Base-by-base conservation (phyloP, 1,140 invertebrate species). In the Helicoverpa zea region DNA sequence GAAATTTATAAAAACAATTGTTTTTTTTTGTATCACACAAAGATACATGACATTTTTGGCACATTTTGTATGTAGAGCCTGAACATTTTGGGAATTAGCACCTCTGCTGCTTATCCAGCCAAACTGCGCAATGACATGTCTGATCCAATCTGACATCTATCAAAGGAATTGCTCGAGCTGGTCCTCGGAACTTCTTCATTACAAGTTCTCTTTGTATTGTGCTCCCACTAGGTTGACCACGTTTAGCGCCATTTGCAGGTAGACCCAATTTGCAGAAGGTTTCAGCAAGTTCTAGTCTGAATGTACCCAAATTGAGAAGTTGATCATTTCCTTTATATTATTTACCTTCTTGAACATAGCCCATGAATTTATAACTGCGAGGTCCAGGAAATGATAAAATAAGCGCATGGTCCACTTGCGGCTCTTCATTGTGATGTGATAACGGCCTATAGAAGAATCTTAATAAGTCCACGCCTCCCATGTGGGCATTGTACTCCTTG, bases 381-480 rank as follows among this genome's bases (percentile, higher is more conserved):
- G 63, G 80, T 88, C 84, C 51, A 88, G 66, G 43, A 88, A 81
- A 83, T 88, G 80, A 82, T 83, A 94, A 87, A 95, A 95, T 51
- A 95, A 80, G 68, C 93, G 74, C 35, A 91, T 84, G 81, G 92
- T 91, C 90, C 91, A 95, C 84, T 94, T 92, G 81, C 88, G 86
- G 79, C 84, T 91, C 85, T 90, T 94, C 23, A 93, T 87, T 82
- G 70, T 83, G 43, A 93, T 92, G 84, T 89, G 84, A 88, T 95
- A 94, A 23, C 91, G 81, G 30, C 89, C 89, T 70, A 95, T 87
- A 66, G 93, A 85, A 35, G 78, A 89, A 82, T 95, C 93, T 80
- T 89, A 87, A 59, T n/a, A 94, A 81, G 78, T 95, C 93, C 23
- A 95, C 95, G 47, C 76, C 81, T 13, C 94, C 95, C 95, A 95